These are phyloP conservation scores for Speoplatyrhinus poulsoni DNA, from an alignment of 2,113 vertebrate genomes.

Conservation along the genomic window DNA sequence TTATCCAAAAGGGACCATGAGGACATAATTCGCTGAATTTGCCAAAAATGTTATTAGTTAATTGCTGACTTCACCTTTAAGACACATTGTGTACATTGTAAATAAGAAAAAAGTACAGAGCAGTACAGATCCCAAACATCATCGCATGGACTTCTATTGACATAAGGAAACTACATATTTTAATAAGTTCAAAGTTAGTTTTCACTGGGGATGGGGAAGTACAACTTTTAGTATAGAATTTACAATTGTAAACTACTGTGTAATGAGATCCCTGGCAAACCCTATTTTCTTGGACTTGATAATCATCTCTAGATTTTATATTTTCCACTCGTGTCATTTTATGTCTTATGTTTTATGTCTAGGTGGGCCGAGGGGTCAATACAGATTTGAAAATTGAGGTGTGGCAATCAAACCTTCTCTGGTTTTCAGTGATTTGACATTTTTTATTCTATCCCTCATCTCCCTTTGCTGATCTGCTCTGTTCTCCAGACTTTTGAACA, in stretches of 20 bases:
- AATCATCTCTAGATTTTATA: slow-evolving; percentile 14
- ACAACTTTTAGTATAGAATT: neutral
- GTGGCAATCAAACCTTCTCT: slow-evolving; percentile 44
- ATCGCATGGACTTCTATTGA: too few species aligned
- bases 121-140: too few species aligned
- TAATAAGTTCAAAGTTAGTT: too few species aligned
- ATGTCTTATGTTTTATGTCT: slow-evolving; percentile 49
- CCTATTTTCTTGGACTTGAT: slow-evolving; percentile 5
- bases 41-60: too few species aligned
- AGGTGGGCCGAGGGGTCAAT: slow-evolving; percentile 60
- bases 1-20: too few species aligned
- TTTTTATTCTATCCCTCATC: slow-evolving; percentile 26
- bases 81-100: too few species aligned
- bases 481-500: slow-evolving; percentile 38
- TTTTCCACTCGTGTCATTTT: slow-evolving; percentile 27
- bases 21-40: too few species aligned
- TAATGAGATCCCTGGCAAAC: slow-evolving; percentile 8
- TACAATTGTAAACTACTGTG: neutral
- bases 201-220: too few species aligned
- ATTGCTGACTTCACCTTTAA: too few species aligned
- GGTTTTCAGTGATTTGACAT: slow-evolving; percentile 36
- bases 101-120: too few species aligned
- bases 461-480: slow-evolving; percentile 44
- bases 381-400: slow-evolving; percentile 55
- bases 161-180: too few species aligned